A percentile compares a stretch with the other conserved stretches of the same genome.
Evolutionary conservation across 2,888 invertebrate genomes (phyloP).

Genomic region (Lypha dubia): DNA sequence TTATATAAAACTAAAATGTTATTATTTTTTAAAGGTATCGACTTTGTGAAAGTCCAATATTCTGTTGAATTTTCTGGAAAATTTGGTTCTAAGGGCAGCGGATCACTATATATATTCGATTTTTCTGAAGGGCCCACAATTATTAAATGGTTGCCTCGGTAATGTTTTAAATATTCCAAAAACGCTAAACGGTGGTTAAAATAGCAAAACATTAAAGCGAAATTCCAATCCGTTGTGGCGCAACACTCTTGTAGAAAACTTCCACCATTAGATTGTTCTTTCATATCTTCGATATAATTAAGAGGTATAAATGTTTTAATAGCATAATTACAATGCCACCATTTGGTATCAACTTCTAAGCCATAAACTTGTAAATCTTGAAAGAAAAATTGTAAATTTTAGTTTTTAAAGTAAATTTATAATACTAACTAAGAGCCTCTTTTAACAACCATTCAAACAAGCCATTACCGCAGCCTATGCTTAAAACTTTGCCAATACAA

Average conservation of each 20-base stretch:
- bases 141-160: constrained; percentile 87
- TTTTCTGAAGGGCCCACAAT: constrained; percentile 89
- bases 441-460: constrained; percentile 91
- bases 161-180: constrained; percentile 86
- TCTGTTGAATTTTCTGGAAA: constrained; percentile 80
- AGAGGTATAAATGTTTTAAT: constrained; percentile 88
- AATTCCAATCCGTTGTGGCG: constrained; percentile 73
- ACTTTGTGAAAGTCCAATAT: constrained; percentile 85
- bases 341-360: constrained; percentile 90
- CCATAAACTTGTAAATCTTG: constrained; percentile 87
- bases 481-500: constrained; percentile 85
- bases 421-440: constrained; percentile 85
- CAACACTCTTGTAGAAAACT: constrained; percentile 84
- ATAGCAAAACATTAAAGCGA: constrained; percentile 90
- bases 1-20: constrained; percentile 88
- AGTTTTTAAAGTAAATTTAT: background rate
- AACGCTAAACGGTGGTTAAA: constrained; percentile 90
- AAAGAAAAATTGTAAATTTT: constrained; percentile 10
- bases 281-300: constrained; percentile 84
- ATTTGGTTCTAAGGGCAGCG: constrained; percentile 87
- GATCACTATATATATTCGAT: constrained; percentile 88
- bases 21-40: constrained; percentile 86
- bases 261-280: constrained; percentile 36
- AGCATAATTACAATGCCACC: constrained; percentile 92
- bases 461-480: constrained; percentile 92